Percentiles rank a stretch among this genome's conserved stretches.
Conservation (phyloP, 1,140 invertebrate genomes). For the Papilio aristodemus region DNA sequence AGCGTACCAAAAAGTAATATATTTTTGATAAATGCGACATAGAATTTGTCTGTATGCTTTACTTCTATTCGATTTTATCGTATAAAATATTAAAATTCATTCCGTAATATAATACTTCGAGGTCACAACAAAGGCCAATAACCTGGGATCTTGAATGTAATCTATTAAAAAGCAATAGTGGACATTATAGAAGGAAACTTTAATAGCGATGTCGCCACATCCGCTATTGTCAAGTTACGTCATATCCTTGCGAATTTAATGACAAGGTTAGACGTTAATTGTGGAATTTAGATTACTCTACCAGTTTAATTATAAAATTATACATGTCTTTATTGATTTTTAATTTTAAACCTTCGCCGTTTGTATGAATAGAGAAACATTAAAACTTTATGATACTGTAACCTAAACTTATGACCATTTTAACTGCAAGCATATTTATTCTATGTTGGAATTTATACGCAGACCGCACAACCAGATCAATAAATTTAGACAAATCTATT, state of each 20-base stretch:
- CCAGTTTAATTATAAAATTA: too few relatives aligned
- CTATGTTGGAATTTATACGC: neutral
- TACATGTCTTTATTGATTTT: too few relatives aligned
- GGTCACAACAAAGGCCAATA: conserved; percentile 11
- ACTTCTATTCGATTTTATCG: neutral
- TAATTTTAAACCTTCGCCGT: too few relatives aligned
- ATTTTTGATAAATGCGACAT: too few relatives aligned
- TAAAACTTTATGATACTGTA: too few relatives aligned
- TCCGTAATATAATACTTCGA: neutral
- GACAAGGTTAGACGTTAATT: conserved; percentile 49
- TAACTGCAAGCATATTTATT: neutral
- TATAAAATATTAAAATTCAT: neutral
- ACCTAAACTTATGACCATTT: neutral
- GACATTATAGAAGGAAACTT: conserved; percentile 39
- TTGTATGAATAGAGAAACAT: too few relatives aligned
- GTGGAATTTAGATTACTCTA: neutral
- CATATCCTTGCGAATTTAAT: conserved; percentile 48
- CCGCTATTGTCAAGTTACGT: conserved; percentile 43
- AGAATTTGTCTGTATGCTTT: too few relatives aligned
- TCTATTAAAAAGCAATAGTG: conserved; percentile 35
- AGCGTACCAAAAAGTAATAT: too few relatives aligned
- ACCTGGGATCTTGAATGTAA: conserved; percentile 1
- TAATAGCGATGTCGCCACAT: conserved; percentile 36
- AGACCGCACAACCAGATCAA: neutral
- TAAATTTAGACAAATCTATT: neutral